These are phyloP conservation scores for Zalophus californianus DNA, from an alignment of 2,797 vertebrate genomes.

Conservation along the genomic window DNA sequence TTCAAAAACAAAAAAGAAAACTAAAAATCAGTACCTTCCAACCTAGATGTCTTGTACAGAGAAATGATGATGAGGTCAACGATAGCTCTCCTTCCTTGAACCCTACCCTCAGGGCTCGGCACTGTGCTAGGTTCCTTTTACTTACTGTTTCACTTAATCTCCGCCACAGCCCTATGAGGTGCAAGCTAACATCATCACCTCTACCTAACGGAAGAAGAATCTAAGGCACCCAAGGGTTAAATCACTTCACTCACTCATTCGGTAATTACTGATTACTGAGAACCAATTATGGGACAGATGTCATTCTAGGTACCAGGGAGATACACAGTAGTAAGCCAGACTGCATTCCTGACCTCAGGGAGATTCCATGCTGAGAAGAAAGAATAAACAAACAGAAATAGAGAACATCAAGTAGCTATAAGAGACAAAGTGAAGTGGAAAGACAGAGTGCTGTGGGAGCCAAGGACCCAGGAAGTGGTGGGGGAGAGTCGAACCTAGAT, in stretches of 20 bases:
- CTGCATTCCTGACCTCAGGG: neutral
- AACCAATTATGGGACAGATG: neutral
- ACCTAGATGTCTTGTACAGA: neutral
- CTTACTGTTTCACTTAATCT: neutral
- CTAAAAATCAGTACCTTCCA: neutral
- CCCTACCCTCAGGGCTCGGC: neutral
- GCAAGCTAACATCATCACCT: neutral
- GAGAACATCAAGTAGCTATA: neutral
- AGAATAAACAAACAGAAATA: neutral
- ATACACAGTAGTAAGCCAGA: neutral
- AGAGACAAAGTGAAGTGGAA: neutral
- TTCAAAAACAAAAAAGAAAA: constrained; percentile 17
- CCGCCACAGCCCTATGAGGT: neutral
- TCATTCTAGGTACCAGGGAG: neutral
- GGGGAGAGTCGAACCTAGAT: neutral
- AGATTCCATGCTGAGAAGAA: neutral
- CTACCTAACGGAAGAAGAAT: neutral
- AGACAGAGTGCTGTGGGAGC: neutral
- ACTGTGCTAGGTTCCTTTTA: neutral
- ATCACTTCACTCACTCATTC: neutral
- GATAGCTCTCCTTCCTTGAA: neutral
- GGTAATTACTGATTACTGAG: neutral
- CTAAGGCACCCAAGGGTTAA: neutral
- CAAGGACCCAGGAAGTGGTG: neutral
- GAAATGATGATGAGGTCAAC: neutral